Evolutionary conservation across 2,888 invertebrate species (phyloP), one percentile per base, ranked within the genome.

Genomic region (Lapara coniferarum): DNA sequence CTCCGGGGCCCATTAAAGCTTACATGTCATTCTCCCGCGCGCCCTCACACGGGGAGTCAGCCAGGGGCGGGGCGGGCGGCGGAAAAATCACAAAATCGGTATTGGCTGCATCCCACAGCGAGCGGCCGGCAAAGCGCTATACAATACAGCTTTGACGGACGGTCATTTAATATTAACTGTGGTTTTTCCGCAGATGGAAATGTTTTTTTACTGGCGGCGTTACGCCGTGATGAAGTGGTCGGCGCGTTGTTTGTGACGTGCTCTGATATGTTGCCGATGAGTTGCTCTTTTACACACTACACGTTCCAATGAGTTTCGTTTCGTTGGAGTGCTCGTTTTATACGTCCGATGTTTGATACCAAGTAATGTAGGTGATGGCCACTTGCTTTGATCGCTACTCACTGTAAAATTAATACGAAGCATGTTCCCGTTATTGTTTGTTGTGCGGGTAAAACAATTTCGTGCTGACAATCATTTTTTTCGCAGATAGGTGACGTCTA

Each of bases 101-200:
- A 92, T 91, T 85, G 91, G 89, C 87, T 86, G 87, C 86, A 86
- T 87, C 90, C 91, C 90, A 86, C 89, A 81, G 87, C 85, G 78
- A 73, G 85, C 78, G 83, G 74, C 80, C 83, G 78, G 84, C 87
- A 86, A 88, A 89, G 86, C 89, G 84, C 86, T 85, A 85, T 81
- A 89, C 91, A 89, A 91, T 90, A 90, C 89, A 89, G 90, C 90
- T 93, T 93, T 93, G 93, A 93, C 90, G 90, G 87, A 92, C 91
- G 91, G 87, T 92, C 92, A 92, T 93, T 93, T 93, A 93, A 93
- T 93, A 93, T 93, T 93, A 91, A 93, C 93, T 92, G 93, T 85
- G 93, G 93, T 92, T 92, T 91, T 89, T 86, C 90, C 91, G 87
- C 92, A 92, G 91, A 92, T 93, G 93, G 90, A 90, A 92, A 91